Conservation (phyloP, 1,140 invertebrate species). For the Galendromus occidentalis region DNA sequence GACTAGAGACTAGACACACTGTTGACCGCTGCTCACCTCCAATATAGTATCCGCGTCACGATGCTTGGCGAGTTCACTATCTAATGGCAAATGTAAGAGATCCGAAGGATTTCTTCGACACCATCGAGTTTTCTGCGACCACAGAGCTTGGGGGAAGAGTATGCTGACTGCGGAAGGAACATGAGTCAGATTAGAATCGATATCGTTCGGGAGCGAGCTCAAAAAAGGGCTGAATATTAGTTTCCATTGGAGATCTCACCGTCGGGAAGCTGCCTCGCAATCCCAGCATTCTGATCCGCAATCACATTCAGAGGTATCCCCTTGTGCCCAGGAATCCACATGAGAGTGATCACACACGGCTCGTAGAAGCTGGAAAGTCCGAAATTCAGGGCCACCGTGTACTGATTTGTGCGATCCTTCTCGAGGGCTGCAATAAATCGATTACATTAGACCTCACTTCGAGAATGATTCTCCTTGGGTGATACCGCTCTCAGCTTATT, state of each 20-base stretch:
- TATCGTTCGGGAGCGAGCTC: no score
- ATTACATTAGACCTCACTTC: no score
- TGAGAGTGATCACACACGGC: not conserved
- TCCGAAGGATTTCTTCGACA: not conserved
- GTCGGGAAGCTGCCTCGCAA: not conserved
- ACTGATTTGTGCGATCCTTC: not conserved
- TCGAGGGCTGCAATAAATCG: not conserved
- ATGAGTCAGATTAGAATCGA: no score
- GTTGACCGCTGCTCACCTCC: not conserved
- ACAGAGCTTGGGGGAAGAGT: not conserved
- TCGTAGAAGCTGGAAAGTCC: not conserved
- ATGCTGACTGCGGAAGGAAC: not conserved
- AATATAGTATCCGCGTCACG: not conserved
- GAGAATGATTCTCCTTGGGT: not conserved
- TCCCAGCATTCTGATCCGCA: not conserved
- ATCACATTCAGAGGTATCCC: not conserved
- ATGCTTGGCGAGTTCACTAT: not conserved
- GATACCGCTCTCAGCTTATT: no score
- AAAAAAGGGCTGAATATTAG: no score
- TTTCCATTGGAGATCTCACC: no score
- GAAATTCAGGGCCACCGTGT: not conserved
- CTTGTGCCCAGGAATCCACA: not conserved
- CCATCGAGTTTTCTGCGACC: not conserved
- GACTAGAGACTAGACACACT: no score
- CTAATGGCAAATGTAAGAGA: not conserved